A percentile compares a stretch with the other conserved stretches of the same genome.
phyloP scores from a whole-genome alignment of 2,888 invertebrate species.

The Parnassius mnemosyne region DNA sequence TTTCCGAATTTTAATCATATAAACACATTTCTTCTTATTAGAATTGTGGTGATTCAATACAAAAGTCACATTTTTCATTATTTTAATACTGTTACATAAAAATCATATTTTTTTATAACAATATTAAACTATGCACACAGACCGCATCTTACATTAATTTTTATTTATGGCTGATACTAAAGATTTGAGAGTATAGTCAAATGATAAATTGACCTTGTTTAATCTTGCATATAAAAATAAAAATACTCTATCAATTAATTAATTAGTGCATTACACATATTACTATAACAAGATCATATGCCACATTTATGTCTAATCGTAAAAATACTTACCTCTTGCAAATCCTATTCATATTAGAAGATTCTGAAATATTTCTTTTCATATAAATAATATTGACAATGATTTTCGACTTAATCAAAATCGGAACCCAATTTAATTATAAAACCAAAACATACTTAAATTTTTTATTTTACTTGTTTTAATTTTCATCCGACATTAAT shows the following conservation, averaged over 20 bases:
- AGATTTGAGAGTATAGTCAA: not conserved
- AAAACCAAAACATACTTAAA: too few species aligned
- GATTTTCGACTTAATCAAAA: not conserved
- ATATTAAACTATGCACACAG: too few species aligned
- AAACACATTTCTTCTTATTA: too few species aligned
- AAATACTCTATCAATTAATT: not conserved
- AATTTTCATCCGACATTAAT: too few species aligned
- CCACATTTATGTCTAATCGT: not conserved
- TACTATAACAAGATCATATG: not conserved
- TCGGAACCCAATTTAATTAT: too few species aligned
- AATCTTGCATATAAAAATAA: not conserved
- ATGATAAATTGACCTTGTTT: not conserved
- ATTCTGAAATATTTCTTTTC: not conserved
- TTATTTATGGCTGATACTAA: not conserved
- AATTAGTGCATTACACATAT: not conserved
- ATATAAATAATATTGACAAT: not conserved
- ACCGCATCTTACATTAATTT: not conserved
- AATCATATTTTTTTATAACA: too few species aligned
- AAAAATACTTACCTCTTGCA: not conserved
- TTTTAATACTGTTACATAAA: too few species aligned
- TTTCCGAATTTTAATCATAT: too few species aligned
- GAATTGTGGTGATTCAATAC: too few species aligned
- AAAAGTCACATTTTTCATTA: too few species aligned
- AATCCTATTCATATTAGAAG: not conserved
- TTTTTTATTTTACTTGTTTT: too few species aligned